Base-by-base conservation (phyloP, 2,113 vertebrate genomes). In the Prietella phreatophila region DNA sequence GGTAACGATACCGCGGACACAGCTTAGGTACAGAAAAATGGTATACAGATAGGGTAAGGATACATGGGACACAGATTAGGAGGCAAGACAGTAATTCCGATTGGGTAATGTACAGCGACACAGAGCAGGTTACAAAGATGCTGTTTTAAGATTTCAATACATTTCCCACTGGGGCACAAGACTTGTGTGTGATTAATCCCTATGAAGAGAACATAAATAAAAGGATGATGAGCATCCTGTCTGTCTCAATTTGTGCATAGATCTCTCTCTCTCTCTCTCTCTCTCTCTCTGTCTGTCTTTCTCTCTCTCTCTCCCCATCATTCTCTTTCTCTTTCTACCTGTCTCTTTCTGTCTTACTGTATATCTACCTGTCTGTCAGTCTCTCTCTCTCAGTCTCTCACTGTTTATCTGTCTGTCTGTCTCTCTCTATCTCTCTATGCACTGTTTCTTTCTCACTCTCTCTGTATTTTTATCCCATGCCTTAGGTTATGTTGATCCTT, bases 211-310 rank as follows among this genome's bases (percentile, higher is more conserved):
- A 20, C 56, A 58, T 17, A 58, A 58, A 58, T 58, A 58, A 58
- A 20, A 60, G 1, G 6, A 60, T 20, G 56, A 60, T 60, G 3
- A 60, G 58, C 1, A 60, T 60, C 53, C 53, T 75, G 27, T 30
- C 76, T 79, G 0, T 56, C 55, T 56, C 14, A 56, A 3, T 17
- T 17, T 56, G 55, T 56, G 55, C 55, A 56, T 53, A 53, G 0
- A 33, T 39, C 80, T 60, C 56, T 61, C 20, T 83, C 58, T 63
- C 89, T 75, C 84, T 71, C 86, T 73, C 79, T 56, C 85, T 82
- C 71, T 75, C 89, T 30, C 69, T 89, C 11, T 55, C 11, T 3
- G 11, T 55, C 2, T 65, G 2, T n/a, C 50, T 75, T 47, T 63
- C 67, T 61, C 6, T 61, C 60, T 55, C 83, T 73, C 30, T 33